Conservation (phyloP, 2,113 vertebrate genomes). For the Rhea pennata region DNA sequence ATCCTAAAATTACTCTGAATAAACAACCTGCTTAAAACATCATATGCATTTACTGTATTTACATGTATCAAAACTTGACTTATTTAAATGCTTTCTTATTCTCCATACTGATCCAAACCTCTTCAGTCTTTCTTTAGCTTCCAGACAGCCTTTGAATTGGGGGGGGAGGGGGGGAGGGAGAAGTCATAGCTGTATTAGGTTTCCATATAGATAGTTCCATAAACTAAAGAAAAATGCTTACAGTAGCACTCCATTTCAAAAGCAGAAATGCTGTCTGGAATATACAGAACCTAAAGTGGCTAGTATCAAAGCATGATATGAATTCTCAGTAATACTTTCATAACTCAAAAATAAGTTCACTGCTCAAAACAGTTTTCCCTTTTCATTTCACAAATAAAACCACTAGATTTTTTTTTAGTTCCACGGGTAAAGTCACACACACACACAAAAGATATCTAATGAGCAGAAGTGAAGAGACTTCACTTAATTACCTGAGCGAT, state of each 20-base stretch:
- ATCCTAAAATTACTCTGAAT: neutral
- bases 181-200: neutral
- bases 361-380: neutral
- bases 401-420: neutral
- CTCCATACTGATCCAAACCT: neutral
- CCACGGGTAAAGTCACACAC: too few relatives aligned
- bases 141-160: too few relatives aligned
- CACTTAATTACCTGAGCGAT: neutral
- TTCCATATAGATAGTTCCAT: neutral
- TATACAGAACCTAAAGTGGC: neutral
- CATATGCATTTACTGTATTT: neutral
- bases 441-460: neutral
- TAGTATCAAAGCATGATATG: neutral
- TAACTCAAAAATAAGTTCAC: neutral
- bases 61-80: neutral
- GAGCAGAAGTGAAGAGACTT: neutral
- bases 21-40: neutral
- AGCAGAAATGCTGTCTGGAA: neutral
- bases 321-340: neutral
- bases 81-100: neutral
- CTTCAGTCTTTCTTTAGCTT: neutral
- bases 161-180: too few relatives aligned
- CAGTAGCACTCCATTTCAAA: neutral
- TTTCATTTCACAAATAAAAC: neutral
- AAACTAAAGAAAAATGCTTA: neutral